These are phyloP conservation scores for Eira barbara DNA, from an alignment of 2,113 vertebrate genomes.

Conservation along the genomic window DNA sequence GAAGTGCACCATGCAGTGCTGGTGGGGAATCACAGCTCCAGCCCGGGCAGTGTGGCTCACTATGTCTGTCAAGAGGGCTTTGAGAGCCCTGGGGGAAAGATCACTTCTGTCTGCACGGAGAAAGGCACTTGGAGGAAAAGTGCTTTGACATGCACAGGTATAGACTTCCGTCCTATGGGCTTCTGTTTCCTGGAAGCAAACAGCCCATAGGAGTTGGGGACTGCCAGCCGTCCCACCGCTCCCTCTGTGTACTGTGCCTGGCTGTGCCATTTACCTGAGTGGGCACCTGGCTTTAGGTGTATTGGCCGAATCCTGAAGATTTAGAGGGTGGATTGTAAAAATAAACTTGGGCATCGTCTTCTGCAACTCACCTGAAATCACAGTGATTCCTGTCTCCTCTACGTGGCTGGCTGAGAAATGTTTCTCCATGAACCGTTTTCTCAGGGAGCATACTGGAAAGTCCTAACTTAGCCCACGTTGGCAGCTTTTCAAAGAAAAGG, in stretches of 20 bases:
- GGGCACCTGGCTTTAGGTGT: conserved; percentile 21
- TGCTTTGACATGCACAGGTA: conserved; percentile 84
- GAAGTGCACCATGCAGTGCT: conserved; percentile 4
- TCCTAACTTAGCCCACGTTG: not conserved
- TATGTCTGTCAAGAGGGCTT: conserved; percentile 70
- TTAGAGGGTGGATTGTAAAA: not conserved
- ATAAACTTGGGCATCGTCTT: not conserved
- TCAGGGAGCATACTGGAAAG: not conserved
- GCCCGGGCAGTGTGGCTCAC: conserved; percentile 42
- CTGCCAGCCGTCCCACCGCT: fast-evolving
- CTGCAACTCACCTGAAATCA: conserved; percentile 8
- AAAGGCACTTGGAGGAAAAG: conserved; percentile 66
- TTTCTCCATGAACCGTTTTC: conserved; percentile 25
- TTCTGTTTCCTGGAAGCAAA: not conserved
- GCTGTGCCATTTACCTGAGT: not conserved
- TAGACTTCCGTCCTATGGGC: not conserved
- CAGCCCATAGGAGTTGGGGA: not conserved
- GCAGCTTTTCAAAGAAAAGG: conserved; percentile 16
- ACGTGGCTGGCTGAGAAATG: not conserved
- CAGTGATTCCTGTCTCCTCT: not conserved
- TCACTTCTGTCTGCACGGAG: conserved; percentile 66
- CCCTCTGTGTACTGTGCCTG: fast-evolving
- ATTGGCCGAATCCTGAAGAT: not conserved
- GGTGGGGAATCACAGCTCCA: conserved; percentile 35
- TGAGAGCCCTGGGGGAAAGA: conserved; percentile 36